Conservation (phyloP, 2,113 vertebrate genomes). For the Prietella phreatophila region DNA sequence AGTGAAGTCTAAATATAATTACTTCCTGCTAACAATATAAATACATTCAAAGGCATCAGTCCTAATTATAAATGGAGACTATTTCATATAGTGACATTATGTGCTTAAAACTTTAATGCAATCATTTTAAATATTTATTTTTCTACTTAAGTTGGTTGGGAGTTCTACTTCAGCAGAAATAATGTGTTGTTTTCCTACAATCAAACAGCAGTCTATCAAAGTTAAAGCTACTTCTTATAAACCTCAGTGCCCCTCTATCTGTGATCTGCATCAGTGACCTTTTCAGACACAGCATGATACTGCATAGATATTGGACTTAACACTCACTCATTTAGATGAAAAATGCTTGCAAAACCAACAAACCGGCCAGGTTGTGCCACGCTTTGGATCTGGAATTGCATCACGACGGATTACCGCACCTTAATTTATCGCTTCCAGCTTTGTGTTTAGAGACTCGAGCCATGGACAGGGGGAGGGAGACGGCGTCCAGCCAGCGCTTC, state of each 20-base stretch:
- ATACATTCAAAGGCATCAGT: slow-evolving; percentile 1
- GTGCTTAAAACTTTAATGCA: slow-evolving; percentile 22
- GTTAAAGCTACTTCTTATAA: slow-evolving; percentile 23
- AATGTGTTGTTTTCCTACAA: neutral
- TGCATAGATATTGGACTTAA: slow-evolving; percentile 73
- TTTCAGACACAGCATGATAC: slow-evolving; percentile 67
- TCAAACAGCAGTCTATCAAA: slow-evolving; percentile 19
- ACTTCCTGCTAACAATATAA: slow-evolving; percentile 25
- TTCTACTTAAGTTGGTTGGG: neutral
- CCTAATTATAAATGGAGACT: slow-evolving; percentile 25
- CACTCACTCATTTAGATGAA: slow-evolving; percentile 59
- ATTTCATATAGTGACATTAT: slow-evolving; percentile 23
- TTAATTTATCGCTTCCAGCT: slow-evolving; percentile 83
- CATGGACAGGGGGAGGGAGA: slow-evolving; percentile 85
- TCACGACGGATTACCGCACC: slow-evolving; percentile 78
- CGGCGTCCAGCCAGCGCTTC: slow-evolving; percentile 88
- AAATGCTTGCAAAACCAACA: slow-evolving; percentile 58
- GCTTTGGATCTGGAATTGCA: slow-evolving; percentile 50
- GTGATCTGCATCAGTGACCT: slow-evolving; percentile 60
- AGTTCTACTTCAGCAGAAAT: neutral
- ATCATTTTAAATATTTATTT: slow-evolving; percentile 20
- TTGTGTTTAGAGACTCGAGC: slow-evolving; percentile 89
- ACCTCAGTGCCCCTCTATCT: slow-evolving; percentile 26
- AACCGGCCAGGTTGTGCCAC: slow-evolving; percentile 51
- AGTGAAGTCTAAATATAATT: slow-evolving; percentile 7